These are phyloP conservation scores for Acronicta psi DNA, from an alignment of 2,888 invertebrate genomes.

Conservation along the genomic window DNA sequence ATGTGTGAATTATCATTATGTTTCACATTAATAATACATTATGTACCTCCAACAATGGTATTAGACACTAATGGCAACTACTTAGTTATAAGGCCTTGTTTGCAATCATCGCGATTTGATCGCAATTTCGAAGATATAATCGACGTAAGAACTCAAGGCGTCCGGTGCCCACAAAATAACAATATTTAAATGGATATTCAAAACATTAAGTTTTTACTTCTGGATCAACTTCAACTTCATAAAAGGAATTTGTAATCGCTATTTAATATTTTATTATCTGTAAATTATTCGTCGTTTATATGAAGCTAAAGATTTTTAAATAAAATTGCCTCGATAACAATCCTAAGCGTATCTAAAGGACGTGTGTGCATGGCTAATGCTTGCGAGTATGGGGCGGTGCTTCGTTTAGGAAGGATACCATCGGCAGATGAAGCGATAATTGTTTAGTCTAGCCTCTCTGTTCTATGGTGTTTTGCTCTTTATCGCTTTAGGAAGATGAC, in stretches of 20 bases:
- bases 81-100: slow-evolving; percentile 36
- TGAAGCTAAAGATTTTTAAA: slow-evolving; percentile 39
- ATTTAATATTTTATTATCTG: no score
- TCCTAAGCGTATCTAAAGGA: slow-evolving; percentile 54
- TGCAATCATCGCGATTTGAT: slow-evolving; percentile 15
- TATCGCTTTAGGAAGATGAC: slow-evolving; percentile 16
- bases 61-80: slow-evolving; percentile 40
- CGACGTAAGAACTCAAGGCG: neutral
- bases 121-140: slow-evolving; percentile 6
- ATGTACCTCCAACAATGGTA: slow-evolving; percentile 42
- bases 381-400: slow-evolving; percentile 47
- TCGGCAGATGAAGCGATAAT: slow-evolving; percentile 49
- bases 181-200: no score
- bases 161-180: no score
- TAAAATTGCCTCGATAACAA: slow-evolving; percentile 49
- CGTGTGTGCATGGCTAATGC: slow-evolving; percentile 40
- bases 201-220: no score
- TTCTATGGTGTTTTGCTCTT: slow-evolving; percentile 12
- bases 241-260: no score
- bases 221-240: no score
- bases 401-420: slow-evolving; percentile 46
- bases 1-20: slow-evolving; percentile 52
- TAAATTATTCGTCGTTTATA: no score
- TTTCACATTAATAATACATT: slow-evolving; percentile 48
- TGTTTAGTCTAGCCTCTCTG: slow-evolving; percentile 33